phyloP scores from a whole-genome alignment of 2,797 vertebrate genomes.

The Cossypha dichroa region DNA sequence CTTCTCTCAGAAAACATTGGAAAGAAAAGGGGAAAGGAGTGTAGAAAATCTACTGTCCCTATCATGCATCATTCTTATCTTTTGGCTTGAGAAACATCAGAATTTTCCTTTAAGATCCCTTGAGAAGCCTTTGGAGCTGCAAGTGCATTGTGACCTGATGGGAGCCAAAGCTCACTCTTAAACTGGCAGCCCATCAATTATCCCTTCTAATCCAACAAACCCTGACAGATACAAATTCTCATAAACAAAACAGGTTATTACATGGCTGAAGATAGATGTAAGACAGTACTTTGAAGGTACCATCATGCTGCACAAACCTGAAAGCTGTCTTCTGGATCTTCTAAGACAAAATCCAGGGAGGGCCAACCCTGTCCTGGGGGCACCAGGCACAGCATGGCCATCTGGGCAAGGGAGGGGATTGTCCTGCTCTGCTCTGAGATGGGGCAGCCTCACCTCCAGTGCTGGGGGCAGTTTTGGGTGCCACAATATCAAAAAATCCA shows the following conservation, averaged over 20 bases:
- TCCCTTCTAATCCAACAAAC: conserved; percentile 6
- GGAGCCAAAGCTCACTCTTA: conserved; percentile 1
- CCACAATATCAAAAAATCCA: background rate
- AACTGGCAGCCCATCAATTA: background rate
- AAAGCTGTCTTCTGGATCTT: background rate
- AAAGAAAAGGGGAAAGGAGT: background rate
- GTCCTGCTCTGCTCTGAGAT: fast-evolving
- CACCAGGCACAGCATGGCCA: background rate
- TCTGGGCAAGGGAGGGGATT: background rate
- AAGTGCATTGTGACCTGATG: background rate
- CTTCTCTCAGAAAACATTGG: background rate
- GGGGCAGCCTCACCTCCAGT: fast-evolving
- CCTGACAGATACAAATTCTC: conserved; percentile 44
- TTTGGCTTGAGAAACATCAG: background rate
- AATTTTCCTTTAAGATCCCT: background rate
- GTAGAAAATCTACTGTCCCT: background rate
- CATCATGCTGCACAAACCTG: background rate
- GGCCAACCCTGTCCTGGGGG: fast-evolving
- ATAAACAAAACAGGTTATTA: conserved; percentile 19
- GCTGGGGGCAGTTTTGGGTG: fast-evolving
- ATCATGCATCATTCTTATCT: background rate
- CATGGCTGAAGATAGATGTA: background rate
- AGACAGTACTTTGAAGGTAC: background rate
- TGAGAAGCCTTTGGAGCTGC: background rate
- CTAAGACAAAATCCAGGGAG: background rate